These are phyloP conservation scores for Pseudomyrmex pallidus DNA, from an alignment of 1,140 invertebrate genomes.

Conservation along the genomic window DNA sequence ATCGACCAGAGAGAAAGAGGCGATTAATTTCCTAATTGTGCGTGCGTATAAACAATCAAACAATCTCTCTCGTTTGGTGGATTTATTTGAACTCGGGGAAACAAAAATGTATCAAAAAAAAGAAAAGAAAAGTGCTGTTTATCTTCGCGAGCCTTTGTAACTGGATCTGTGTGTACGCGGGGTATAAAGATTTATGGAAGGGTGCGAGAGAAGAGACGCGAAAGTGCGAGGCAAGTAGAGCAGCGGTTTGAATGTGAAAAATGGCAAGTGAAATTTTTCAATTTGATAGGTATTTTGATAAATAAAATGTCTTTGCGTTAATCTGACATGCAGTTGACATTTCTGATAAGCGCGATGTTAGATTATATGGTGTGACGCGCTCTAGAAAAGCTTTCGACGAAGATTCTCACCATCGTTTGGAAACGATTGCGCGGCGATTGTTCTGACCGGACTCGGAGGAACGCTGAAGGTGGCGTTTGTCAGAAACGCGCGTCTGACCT, in stretches of 20 bases:
- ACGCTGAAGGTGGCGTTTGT: constrained; percentile 87
- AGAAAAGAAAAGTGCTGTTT: background rate
- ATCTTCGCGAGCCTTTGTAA: constrained; percentile 13
- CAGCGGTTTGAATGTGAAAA: background rate
- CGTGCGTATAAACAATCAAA: too few species aligned
- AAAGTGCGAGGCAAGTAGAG: background rate
- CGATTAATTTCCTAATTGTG: too few species aligned
- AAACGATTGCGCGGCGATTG: constrained; percentile 56
- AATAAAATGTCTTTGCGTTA: too few species aligned
- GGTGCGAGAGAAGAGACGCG: background rate
- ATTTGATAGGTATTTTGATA: too few species aligned
- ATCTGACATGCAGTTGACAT: too few species aligned
- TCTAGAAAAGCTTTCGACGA: background rate
- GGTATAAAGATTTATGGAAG: constrained; percentile 16
- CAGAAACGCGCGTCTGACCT: constrained; percentile 90
- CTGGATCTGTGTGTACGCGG: background rate
- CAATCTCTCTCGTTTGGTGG: too few species aligned
- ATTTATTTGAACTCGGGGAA: background rate
- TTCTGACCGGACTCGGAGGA: constrained; percentile 88
- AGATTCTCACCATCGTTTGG: constrained; percentile 62
- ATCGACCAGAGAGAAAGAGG: too few species aligned
- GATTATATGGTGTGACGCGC: too few species aligned
- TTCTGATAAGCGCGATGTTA: too few species aligned
- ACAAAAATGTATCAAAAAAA: too few species aligned
- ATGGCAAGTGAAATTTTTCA: too few species aligned